phyloP scores from a whole-genome alignment of 2,888 invertebrate species.

The Trilocha varians region DNA sequence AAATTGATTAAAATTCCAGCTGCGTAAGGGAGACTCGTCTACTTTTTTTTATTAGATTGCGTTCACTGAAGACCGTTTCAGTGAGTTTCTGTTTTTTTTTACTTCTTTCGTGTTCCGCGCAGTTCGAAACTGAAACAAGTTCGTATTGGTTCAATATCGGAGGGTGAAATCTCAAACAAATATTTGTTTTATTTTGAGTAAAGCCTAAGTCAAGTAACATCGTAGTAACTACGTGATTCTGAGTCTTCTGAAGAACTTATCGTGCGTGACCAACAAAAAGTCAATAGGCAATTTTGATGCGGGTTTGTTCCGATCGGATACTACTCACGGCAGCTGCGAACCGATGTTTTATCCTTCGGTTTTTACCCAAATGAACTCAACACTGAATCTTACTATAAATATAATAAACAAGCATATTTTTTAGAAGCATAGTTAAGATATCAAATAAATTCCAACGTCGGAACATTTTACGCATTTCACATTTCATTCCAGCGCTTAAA shows the following conservation, averaged over 20 bases:
- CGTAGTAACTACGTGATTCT: neutral
- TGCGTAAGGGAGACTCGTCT: conserved; percentile 48
- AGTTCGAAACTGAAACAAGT: conserved; percentile 23
- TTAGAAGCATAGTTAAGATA: no score
- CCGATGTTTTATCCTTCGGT: neutral
- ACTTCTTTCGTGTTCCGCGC: conserved; percentile 23
- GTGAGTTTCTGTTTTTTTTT: conserved; percentile 32
- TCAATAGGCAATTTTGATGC: conserved; percentile 2
- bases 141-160: conserved; percentile 9
- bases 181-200: conserved; percentile 1
- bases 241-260: neutral
- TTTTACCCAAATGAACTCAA: neutral
- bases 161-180: neutral
- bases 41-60: conserved; percentile 53
- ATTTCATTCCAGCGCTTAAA: neutral
- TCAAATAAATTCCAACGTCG: no score
- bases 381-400: neutral
- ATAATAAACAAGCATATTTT: no score
- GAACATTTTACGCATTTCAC: neutral
- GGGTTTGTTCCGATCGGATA: neutral
- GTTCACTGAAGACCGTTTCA: conserved; percentile 33
- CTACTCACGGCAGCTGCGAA: neutral
- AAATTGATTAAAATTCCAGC: conserved; percentile 67
- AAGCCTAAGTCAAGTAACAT: neutral
- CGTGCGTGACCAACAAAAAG: conserved; percentile 3